Evolutionary conservation across 2,888 invertebrate genomes (phyloP), one percentile per base, ranked within the genome.

Genomic region (Agonopterix arenella): DNA sequence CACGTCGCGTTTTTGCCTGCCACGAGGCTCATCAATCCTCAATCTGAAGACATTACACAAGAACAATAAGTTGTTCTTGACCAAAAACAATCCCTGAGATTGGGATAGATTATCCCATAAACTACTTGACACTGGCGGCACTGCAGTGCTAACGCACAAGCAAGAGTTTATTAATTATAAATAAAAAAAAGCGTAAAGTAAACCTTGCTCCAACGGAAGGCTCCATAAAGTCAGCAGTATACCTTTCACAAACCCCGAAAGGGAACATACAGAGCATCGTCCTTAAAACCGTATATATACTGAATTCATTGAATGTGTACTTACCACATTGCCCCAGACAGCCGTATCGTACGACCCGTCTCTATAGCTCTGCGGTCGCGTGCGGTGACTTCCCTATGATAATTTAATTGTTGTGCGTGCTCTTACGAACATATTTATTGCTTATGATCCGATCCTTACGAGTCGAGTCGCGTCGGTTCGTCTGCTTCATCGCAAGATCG

Each of bases 371-470:
- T 75, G 51, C 55, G 68, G 76, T 77, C 83, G 84, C 85, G 84
- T 84, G 84, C 84, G 75, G 75, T 73, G 80, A 84, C 80, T 83
- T 77, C 77, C 72, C 84, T 80, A 84, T 84, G 85, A 84, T 85
- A 84, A 84, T 86, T 85, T 86, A 85, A 86, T 85, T 85, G 85
- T 85, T 74, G 80, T 84, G 84, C 83, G 83, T 83, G 79, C 75
- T 59, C 66, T 71, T 70, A 66, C 62, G 68, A 66, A 69, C 73
- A 66, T 75, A 76, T 76, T 80, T 76, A 76, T 76, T 70, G 73
- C 61, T 28, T 28, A 28, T 28, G 28, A 28, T 28, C 28, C 5
- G 28, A 28, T 28, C 28, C 28, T 28, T 28, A 28, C 28, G 28
- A 28, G 28, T 60, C 28, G 5, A 28, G 28, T 60, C 55, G 56